Base-by-base conservation (phyloP, 2,888 invertebrate species). In the Nephrotoma flavescens region DNA sequence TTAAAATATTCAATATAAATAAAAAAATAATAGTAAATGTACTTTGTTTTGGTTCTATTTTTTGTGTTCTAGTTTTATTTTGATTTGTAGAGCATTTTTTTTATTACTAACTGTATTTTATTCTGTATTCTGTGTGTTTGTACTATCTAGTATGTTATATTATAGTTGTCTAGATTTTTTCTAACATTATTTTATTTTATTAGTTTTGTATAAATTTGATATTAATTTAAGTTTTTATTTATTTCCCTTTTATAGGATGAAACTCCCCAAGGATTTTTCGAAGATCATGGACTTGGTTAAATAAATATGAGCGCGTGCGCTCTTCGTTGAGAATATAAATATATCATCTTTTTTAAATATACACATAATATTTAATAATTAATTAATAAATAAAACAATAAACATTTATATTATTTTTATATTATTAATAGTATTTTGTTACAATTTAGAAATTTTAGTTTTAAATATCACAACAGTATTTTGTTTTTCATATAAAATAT, bases 231-330 rank as follows among this genome's bases (percentile, higher is more conserved):
- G 31, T 47, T 45, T 86, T 41, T 86, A 1, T 86, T 57, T 52
- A 57, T 88, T 89, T 91, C 92, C 93, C 93, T 94, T 93, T 96
- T 96, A 91, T 95, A 99, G 98, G 99, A 99, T 94, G 99, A 99
- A 94, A 99, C 99, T 87, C 99, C 99, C 87, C 99, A 99, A 93
- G 99, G 99, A 90, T 98, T 99, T 94, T 99, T 99, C 93, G 99
- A 99, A 92, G 99, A 99, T 93, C 98, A 99, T 92, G 99, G 99
- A 89, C 95, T 99, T 89, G 98, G 98, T 90, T 98, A 96, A 94
- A 85, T 85, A 15, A 47, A 71, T 47, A 1, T 7, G 11, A 44
- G 44, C 11, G 6, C 44, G 44, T 44, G 44, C 2, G 9, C 5
- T 11, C 31, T 71, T 71, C 9, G 31, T 71, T 71, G 71, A 4